These are phyloP conservation scores for Seriola rivoliana DNA, from an alignment of 2,113 vertebrate genomes.

Conservation along the genomic window DNA sequence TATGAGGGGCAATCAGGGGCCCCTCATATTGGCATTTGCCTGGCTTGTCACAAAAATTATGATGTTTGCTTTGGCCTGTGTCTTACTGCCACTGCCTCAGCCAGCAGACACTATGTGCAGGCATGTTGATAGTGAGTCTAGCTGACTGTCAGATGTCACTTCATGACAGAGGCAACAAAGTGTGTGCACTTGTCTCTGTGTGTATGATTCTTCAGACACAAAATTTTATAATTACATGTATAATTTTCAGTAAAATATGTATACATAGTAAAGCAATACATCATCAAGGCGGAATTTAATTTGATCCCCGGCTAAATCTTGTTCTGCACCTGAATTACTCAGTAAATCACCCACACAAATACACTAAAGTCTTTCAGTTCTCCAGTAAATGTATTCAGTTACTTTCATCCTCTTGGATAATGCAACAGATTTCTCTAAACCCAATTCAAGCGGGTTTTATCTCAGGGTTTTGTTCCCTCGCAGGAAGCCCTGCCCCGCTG, in stretches of 20 bases:
- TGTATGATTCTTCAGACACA: background rate
- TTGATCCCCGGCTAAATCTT: constrained; percentile 7
- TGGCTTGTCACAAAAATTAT: too few relatives aligned
- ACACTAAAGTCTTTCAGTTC: background rate
- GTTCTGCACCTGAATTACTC: constrained; percentile 17
- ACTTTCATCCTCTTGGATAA: constrained; percentile 7
- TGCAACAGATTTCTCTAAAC: background rate
- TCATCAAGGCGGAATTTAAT: constrained; percentile 2
- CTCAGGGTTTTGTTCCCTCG: constrained; percentile 24
- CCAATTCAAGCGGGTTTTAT: constrained; percentile 25
- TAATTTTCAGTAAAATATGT: background rate
- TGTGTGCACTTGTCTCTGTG: background rate
- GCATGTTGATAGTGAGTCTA: background rate
- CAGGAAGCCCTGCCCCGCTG: constrained; percentile 34
- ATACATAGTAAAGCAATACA: background rate
- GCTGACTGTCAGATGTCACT: constrained; percentile 22
- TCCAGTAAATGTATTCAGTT: background rate
- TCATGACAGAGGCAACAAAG: constrained; percentile 30
- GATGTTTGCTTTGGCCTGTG: background rate
- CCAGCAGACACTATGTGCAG: background rate
- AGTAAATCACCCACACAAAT: constrained; percentile 18
- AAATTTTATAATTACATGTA: background rate
- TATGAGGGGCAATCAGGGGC: too few relatives aligned
- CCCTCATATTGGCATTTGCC: too few relatives aligned
- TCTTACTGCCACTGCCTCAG: constrained; percentile 20